Conservation (phyloP, 2,113 vertebrate species). For the Dinomys branickii region DNA sequence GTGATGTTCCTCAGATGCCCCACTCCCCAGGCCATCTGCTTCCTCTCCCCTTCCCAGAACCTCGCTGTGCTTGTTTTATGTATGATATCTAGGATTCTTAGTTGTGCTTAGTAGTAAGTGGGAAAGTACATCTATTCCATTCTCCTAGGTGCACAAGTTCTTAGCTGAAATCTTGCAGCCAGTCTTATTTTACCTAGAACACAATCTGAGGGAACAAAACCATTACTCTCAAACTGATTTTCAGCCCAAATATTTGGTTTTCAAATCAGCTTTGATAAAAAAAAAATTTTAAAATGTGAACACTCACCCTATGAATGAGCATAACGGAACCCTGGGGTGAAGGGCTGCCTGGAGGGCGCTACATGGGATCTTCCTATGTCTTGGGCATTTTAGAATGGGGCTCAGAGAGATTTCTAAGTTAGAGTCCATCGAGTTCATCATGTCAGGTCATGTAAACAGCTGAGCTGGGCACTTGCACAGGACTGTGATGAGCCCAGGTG, state of each 20-base stretch:
- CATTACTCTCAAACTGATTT: not conserved
- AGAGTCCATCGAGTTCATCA: not conserved
- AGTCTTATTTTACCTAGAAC: not conserved
- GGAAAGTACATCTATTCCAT: not conserved
- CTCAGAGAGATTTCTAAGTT: not conserved
- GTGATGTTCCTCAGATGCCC: not conserved
- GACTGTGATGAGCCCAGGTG: not conserved
- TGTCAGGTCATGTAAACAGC: not conserved
- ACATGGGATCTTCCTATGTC: not conserved
- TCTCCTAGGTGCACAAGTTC: not conserved
- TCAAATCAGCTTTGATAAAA: not conserved
- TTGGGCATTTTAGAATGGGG: not conserved
- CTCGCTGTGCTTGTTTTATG: not conserved
- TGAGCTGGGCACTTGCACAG: not conserved
- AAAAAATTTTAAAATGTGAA: not conserved
- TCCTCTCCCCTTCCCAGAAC: not conserved
- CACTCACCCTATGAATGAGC: not conserved
- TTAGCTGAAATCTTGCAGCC: not conserved
- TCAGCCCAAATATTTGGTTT: not conserved
- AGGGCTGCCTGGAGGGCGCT: not conserved
- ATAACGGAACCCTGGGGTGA: not conserved
- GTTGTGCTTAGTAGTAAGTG: not conserved
- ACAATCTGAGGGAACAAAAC: not conserved
- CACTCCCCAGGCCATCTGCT: not conserved
- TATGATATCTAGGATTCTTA: not conserved